These are phyloP conservation scores for Macrophya annulata DNA, from an alignment of 2,888 invertebrate species.

Conservation along the genomic window DNA sequence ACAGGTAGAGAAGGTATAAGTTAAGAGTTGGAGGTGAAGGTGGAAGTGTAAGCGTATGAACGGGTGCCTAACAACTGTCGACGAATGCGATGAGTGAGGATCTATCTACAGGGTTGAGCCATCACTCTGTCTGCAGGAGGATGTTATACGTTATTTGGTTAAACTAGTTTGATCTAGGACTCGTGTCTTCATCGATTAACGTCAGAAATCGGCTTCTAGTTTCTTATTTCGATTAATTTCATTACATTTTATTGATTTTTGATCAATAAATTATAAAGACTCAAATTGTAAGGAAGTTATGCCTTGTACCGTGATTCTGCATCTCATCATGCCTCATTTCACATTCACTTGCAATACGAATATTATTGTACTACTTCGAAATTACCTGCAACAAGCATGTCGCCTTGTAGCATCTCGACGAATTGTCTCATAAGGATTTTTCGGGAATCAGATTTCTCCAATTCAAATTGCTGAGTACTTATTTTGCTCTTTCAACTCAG, in stretches of 20 bases:
- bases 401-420: neutral
- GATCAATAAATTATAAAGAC: neutral
- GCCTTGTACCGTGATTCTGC: neutral
- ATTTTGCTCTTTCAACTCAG: neutral
- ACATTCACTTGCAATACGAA: neutral
- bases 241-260: neutral
- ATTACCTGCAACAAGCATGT: neutral
- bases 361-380: neutral
- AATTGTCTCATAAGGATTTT: neutral
- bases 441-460: neutral
- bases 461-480: neutral
- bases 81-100: conserved; percentile 25
- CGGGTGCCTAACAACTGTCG: conserved; percentile 41
- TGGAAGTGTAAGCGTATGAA: conserved; percentile 19
- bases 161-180: conserved; percentile 27
- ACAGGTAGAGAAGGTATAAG: conserved; percentile 15
- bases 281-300: neutral
- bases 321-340: neutral
- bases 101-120: conserved; percentile 38
- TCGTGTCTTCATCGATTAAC: conserved; percentile 40
- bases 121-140: conserved; percentile 25
- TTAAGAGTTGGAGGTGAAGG: conserved; percentile 13
- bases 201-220: neutral
- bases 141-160: conserved; percentile 25
- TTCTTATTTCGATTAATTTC: neutral